Evolutionary conservation across 2,888 invertebrate genomes (phyloP).

Genomic region (Ferrisia virgata): DNA sequence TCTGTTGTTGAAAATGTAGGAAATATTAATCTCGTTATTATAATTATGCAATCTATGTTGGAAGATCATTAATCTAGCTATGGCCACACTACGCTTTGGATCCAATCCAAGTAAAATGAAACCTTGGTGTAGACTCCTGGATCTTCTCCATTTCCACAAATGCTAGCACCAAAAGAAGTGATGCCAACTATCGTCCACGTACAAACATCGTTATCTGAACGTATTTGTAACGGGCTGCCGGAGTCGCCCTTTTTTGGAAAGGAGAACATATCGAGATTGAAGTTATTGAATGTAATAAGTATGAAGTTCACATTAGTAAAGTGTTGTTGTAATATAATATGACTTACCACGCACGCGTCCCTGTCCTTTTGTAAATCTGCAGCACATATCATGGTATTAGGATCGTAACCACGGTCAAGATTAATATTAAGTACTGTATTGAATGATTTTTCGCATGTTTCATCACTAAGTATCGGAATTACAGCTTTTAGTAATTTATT

Average conservation of each 20-base stretch:
- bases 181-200: conserved; percentile 50
- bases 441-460: neutral
- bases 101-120: conserved; percentile 59
- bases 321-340: too few relatives aligned
- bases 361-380: conserved; percentile 54
- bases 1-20: too few relatives aligned
- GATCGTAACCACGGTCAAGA: neutral
- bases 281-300: too few relatives aligned
- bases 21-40: too few relatives aligned
- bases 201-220: too few relatives aligned
- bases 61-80: too few relatives aligned
- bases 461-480: neutral
- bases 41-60: too few relatives aligned
- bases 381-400: conserved; percentile 54
- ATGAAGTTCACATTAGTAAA: too few relatives aligned
- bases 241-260: too few relatives aligned
- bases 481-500: neutral
- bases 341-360: conserved; percentile 53
- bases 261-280: too few relatives aligned
- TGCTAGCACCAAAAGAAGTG: conserved; percentile 57
- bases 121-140: conserved; percentile 64
- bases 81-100: conserved; percentile 62
- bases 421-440: neutral
- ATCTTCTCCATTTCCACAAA: conserved; percentile 54
- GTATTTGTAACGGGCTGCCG: too few relatives aligned